Evolutionary conservation across 1,140 invertebrate genomes (phyloP).

Genomic region (Euura saliciscinereae): DNA sequence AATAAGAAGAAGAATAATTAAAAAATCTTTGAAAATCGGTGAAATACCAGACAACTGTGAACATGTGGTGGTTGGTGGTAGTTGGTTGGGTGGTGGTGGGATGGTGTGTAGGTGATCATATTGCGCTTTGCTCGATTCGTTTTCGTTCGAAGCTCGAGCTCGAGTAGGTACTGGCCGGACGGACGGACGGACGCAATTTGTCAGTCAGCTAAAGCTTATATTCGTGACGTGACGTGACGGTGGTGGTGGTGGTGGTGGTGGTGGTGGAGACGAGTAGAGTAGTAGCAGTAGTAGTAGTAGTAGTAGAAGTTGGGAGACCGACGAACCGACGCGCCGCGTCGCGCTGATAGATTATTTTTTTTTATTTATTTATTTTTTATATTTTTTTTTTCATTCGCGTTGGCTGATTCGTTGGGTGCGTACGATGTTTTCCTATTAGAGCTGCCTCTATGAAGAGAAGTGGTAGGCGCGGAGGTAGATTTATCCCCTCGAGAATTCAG

Average conservation of each 20-base stretch:
- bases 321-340: conserved; percentile 44
- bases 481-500: conserved; percentile 32
- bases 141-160: conserved; percentile 35
- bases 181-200: conserved; percentile 47
- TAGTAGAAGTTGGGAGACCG: conserved; percentile 50
- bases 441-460: conserved; percentile 22
- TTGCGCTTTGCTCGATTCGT: conserved; percentile 49
- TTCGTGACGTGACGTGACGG: conserved; percentile 38
- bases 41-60: conserved; percentile 61
- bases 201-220: conserved; percentile 49
- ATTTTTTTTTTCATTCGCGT: conserved; percentile 47
- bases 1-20: conserved; percentile 26
- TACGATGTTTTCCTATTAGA: conserved; percentile 45
- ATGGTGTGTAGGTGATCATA: conserved; percentile 59
- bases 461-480: conserved; percentile 41
- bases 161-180: conserved; percentile 3
- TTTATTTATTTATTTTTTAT: conserved; percentile 10
- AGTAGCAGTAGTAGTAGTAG: conserved; percentile 36
- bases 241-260: conserved; percentile 39
- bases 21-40: conserved; percentile 58
- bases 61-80: conserved; percentile 58
- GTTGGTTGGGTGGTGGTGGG: conserved; percentile 51
- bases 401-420: conserved; percentile 45
- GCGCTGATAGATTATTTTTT: too few species aligned
- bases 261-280: conserved; percentile 38